A percentile compares a stretch with the other conserved stretches of the same genome.
Evolutionary conservation across 2,797 vertebrate species (phyloP).

Genomic region (Tinamus major): DNA sequence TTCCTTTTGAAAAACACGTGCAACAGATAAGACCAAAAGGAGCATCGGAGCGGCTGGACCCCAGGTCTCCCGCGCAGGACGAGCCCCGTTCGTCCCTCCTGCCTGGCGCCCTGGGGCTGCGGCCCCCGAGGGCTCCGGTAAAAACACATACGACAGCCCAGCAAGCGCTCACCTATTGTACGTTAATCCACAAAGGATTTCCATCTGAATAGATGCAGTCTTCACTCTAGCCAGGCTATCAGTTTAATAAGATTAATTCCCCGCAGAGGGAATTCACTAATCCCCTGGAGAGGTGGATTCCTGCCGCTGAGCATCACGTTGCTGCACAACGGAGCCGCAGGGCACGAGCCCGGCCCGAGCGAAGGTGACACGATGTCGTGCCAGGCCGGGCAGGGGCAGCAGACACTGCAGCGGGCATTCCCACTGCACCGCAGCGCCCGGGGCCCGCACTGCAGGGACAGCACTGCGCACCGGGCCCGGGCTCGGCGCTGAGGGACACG

Average conservation of each 20-base stretch:
- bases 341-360: too few relatives aligned
- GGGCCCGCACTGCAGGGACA: too few relatives aligned
- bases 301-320: neutral
- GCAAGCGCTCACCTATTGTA: neutral
- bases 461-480: too few relatives aligned
- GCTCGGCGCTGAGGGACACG: too few relatives aligned
- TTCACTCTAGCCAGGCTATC: neutral
- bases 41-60: neutral
- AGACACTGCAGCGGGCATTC: too few relatives aligned
- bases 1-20: neutral
- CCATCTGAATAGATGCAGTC: neutral
- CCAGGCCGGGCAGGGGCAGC: too few relatives aligned
- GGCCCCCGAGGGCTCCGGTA: constrained; percentile 53
- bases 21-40: neutral
- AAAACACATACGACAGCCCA: neutral
- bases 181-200: neutral
- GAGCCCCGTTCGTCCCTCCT: too few relatives aligned
- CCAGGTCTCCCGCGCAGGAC: too few relatives aligned
- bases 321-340: too few relatives aligned
- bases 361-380: too few relatives aligned
- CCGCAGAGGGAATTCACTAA: neutral
- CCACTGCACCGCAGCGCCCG: too few relatives aligned
- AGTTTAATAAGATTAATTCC: neutral
- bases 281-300: neutral
- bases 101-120: too few relatives aligned